Base-by-base conservation (phyloP, 2,113 vertebrate species). In the Sceloporus tristichus region DNA sequence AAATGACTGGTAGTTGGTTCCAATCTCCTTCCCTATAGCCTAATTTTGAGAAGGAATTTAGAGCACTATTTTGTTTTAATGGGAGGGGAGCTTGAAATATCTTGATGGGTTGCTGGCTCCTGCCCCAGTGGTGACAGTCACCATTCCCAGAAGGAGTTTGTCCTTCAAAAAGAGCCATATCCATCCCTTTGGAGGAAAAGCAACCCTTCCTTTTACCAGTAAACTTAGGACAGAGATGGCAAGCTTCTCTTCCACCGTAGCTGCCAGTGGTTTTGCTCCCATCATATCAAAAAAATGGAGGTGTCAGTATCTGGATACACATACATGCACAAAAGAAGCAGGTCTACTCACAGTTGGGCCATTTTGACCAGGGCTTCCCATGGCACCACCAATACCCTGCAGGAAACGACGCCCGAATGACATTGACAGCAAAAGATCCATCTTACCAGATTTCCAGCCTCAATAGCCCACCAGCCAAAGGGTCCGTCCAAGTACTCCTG, bases 321-420 rank as follows among this genome's bases (percentile, higher is more conserved):
- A 62, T 23, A 1, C 18, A 42, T 3, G 38, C 14, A 53, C 25
- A 81, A 19, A 23, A 48, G 0, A 0, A 34, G 8, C 11, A 56
- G 29, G 77, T 81, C 65, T 53, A 96, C 97, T 97, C 93, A 98
- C 98, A 79, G 0, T 84, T 0, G 54, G 70, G 19, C 98, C 98
- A 74, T 95, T 96, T 92, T 78, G 95, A 87, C 98, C 98, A 0
- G 92, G 76, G 59, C 81, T 94, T 80, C 98, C 98, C 27, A 89
- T 0, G 0, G 87, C 66, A 65, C 98, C 98, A 2, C 93, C 70
- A 7, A 87, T 80, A 74, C 98, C 98, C 98, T 98, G 94, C 75
- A 88, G 76, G 84, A 78, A 48, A 86, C 0, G n/a, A 91, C 7
- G 5, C 27, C 48, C 27, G 29, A 73, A 76, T 11, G 23, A 76